Conservation (phyloP, 2,113 vertebrate genomes). For the Dissostichus mawsoni region DNA sequence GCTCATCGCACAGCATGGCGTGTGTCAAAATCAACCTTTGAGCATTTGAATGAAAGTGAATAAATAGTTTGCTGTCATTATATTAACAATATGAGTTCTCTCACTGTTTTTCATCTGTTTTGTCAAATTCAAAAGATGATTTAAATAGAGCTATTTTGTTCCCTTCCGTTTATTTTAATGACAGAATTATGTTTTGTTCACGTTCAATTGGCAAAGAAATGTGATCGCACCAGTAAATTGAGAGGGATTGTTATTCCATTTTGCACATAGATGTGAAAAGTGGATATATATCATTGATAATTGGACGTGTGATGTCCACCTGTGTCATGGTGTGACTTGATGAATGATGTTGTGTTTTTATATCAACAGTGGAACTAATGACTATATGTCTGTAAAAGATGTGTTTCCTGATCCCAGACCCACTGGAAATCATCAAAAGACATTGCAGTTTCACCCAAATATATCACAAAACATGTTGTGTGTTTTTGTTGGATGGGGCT, state of each 20-base stretch:
- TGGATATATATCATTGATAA: too few relatives aligned
- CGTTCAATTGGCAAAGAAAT: slow-evolving; percentile 2
- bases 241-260: neutral
- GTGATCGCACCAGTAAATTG: neutral
- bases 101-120: neutral
- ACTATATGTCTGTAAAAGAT: neutral
- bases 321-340: neutral
- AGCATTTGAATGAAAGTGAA: slow-evolving; percentile 2
- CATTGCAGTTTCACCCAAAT: neutral
- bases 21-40: slow-evolving; percentile 1
- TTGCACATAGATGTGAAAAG: neutral
- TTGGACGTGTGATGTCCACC: too few relatives aligned
- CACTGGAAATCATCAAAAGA: neutral
- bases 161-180: neutral
- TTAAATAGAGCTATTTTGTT: slow-evolving; percentile 14
- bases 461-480: neutral
- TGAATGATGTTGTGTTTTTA: neutral
- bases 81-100: slow-evolving; percentile 20
- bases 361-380: neutral
- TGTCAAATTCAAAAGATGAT: slow-evolving; percentile 10
- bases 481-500: neutral
- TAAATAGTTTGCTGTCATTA: slow-evolving; percentile 18
- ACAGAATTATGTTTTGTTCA: slow-evolving; percentile 7
- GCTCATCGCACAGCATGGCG: neutral
- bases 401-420: too few relatives aligned